These are phyloP conservation scores for Phataginus tetradactyla DNA, from an alignment of 2,797 vertebrate species.

Conservation along the genomic window DNA sequence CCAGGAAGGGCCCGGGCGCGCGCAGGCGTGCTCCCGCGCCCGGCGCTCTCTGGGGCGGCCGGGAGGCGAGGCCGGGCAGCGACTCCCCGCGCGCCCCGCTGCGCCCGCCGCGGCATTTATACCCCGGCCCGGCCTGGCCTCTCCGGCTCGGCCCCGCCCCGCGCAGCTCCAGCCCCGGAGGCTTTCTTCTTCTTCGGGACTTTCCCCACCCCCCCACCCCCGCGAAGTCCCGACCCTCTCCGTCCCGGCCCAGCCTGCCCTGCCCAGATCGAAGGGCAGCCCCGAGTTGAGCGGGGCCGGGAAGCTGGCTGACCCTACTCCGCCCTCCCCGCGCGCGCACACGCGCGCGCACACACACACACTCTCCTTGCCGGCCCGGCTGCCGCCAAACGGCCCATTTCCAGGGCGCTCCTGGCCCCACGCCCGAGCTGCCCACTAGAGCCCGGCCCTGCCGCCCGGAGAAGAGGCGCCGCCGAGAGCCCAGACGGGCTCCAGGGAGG, in stretches of 20 bases:
- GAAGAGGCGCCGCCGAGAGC: not conserved
- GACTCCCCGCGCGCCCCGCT: constrained; percentile 45
- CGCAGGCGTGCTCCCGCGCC: constrained; percentile 85
- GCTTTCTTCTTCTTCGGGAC: constrained; percentile 30
- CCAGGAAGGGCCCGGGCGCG: constrained; percentile 83
- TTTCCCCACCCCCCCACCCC: no score
- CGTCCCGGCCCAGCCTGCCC: constrained; percentile 20
- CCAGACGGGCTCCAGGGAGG: constrained; percentile 4
- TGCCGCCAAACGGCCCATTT: constrained; percentile 68
- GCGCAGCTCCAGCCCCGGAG: constrained; percentile 47
- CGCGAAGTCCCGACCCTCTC: constrained; percentile 38
- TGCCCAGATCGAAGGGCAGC: not conserved
- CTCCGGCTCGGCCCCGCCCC: constrained; percentile 72
- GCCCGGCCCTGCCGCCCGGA: not conserved
- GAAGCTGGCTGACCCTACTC: not conserved
- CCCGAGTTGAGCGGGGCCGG: not conserved
- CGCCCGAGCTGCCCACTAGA: constrained; percentile 54
- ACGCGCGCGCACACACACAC: constrained; percentile 6
- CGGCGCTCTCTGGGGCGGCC: constrained; percentile 71
- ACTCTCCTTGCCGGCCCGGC: not conserved
- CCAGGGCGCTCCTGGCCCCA: constrained; percentile 55
- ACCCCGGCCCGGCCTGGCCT: not conserved
- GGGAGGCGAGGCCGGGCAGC: constrained; percentile 72
- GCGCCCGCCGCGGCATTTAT: constrained; percentile 71
- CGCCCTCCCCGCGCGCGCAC: not conserved